Conservation (phyloP, 2,888 invertebrate species). For the Margaritifera margaritifera region DNA sequence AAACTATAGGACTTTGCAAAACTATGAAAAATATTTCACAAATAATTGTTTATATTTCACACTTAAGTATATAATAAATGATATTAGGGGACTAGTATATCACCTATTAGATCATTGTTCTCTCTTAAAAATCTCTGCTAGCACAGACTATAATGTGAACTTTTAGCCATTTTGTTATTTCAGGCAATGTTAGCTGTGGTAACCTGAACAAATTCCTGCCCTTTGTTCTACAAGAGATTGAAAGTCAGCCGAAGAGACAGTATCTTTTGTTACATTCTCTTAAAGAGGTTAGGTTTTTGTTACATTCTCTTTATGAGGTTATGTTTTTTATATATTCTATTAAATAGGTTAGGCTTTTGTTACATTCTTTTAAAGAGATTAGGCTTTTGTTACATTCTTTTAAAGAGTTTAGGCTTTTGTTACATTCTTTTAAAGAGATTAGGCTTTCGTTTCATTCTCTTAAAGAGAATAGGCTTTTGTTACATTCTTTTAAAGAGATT, state of each 20-base stretch:
- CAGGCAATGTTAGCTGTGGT: constrained; percentile 93
- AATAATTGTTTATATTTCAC: no score
- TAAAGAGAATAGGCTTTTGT: constrained; percentile 84
- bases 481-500: no score
- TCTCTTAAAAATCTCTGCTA: no score
- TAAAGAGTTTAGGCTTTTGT: no score
- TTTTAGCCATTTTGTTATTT: constrained; percentile 19
- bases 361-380: constrained; percentile 98
- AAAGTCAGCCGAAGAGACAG: constrained; percentile 93
- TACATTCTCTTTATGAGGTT: no score
- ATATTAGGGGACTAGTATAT: no score
- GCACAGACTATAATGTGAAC: not conserved
- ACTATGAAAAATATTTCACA: no score
- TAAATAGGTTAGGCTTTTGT: constrained; percentile 76
- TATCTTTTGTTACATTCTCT: constrained; percentile 96
- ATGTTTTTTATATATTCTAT: no score
- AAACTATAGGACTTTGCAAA: no score
- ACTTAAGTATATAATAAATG: not conserved
- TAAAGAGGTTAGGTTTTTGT: constrained; percentile 84
- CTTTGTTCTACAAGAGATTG: constrained; percentile 93
- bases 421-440: no score
- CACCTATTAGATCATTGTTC: no score
- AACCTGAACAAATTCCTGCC: constrained; percentile 94
- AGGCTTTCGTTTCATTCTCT: constrained; percentile 91
- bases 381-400: constrained; percentile 3